Conservation (phyloP, 2,888 invertebrate species). For the Lasioglossum malachurum region DNA sequence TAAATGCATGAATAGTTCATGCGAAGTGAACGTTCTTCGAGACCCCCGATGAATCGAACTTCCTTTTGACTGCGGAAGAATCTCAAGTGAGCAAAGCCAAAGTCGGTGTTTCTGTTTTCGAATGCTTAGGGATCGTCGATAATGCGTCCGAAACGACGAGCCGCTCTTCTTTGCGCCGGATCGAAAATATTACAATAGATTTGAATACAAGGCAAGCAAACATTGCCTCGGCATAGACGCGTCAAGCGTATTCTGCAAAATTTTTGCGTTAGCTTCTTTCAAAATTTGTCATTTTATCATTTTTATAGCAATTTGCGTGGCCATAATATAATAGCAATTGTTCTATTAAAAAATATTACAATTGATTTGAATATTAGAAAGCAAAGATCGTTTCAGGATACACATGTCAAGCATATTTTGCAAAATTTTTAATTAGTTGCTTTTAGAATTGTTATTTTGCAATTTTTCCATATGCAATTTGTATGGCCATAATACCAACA, state of each 20-base stretch:
- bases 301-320: neutral
- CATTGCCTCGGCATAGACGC: neutral
- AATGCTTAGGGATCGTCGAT: constrained; percentile 59
- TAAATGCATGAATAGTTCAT: constrained; percentile 68
- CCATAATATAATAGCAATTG: neutral
- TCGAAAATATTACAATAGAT: neutral
- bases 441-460: neutral
- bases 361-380: neutral
- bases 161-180: neutral
- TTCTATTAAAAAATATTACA: neutral
- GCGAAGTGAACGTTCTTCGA: constrained; percentile 44
- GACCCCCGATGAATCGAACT: constrained; percentile 58
- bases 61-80: constrained; percentile 49
- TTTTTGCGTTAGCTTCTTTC: neutral
- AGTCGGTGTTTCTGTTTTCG: constrained; percentile 4
- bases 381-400: neutral
- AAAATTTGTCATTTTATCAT: neutral
- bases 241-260: neutral
- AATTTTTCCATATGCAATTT: neutral
- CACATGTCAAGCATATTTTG: neutral
- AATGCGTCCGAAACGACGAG: constrained; percentile 25
- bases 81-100: constrained; percentile 43
- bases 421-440: neutral
- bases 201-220: neutral
- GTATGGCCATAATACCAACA: neutral